phyloP scores from a whole-genome alignment of 2,888 invertebrate species.

The Drosophila anomalata region DNA sequence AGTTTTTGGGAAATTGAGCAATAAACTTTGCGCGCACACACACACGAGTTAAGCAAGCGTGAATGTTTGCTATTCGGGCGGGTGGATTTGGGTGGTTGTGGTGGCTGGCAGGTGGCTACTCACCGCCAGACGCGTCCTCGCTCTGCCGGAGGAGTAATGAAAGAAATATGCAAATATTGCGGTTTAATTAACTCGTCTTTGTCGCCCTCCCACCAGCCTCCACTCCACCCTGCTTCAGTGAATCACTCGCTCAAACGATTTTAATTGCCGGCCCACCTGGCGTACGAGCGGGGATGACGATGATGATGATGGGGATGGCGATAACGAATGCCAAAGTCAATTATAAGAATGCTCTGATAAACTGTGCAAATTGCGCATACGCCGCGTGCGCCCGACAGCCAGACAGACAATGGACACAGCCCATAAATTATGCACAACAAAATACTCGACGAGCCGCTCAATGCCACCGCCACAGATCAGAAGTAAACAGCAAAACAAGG shows the following conservation, averaged over 20 bases:
- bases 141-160: conserved; percentile 37
- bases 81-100: not conserved
- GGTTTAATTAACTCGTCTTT: conserved; percentile 73
- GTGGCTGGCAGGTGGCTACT: conserved; percentile 6
- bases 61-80: conserved; percentile 36
- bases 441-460: conserved; percentile 54
- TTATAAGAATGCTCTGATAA: conserved; percentile 44
- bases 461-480: conserved; percentile 28
- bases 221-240: not conserved
- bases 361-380: conserved; percentile 51
- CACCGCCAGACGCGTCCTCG: conserved; percentile 45
- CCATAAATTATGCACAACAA: conserved; percentile 68
- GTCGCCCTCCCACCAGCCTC: not conserved
- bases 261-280: conserved; percentile 65
- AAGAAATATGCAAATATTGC: conserved; percentile 75
- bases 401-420: conserved; percentile 20
- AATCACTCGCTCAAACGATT: conserved; percentile 41
- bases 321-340: conserved; percentile 47
- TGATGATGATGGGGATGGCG: not conserved
- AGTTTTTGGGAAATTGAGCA: conserved; percentile 71
- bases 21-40: conserved; percentile 61
- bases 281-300: conserved; percentile 56
- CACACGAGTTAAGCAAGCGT: conserved; percentile 32
- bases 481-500: conserved; percentile 70
- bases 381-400: conserved; percentile 24